phyloP scores from a whole-genome alignment of 2,888 invertebrate species.

The Stenotaenia linearis region DNA sequence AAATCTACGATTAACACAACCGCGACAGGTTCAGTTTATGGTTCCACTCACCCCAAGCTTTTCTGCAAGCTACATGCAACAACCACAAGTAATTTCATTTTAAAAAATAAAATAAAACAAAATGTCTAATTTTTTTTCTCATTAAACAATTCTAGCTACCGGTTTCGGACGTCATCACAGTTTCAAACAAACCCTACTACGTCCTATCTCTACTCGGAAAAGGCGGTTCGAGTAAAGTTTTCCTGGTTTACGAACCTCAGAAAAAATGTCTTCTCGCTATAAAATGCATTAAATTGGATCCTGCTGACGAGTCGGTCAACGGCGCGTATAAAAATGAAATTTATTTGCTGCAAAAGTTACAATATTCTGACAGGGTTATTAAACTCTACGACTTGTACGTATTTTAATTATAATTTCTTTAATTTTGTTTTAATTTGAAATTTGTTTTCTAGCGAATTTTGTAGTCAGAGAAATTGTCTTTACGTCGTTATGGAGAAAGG shows the following conservation, averaged over 20 bases:
- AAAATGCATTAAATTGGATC: constrained; percentile 74
- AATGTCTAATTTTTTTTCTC: background rate
- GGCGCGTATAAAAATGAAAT: constrained; percentile 86
- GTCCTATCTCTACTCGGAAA: constrained; percentile 70
- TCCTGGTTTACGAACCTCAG: constrained; percentile 59
- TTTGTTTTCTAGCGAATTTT: constrained; percentile 61
- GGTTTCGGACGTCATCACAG: constrained; percentile 41
- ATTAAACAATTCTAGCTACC: background rate
- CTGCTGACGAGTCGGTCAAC: constrained; percentile 62
- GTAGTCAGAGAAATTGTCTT: constrained; percentile 58
- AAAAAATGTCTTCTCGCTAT: constrained; percentile 61
- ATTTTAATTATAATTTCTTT: background rate
- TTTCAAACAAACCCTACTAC: constrained; percentile 68
- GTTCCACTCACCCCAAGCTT: background rate
- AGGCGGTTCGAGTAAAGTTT: constrained; percentile 88
- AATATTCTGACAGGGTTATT: constrained; percentile 75
- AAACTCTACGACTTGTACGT: constrained; percentile 81
- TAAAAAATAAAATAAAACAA: background rate
- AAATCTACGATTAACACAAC: background rate
- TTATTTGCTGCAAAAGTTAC: constrained; percentile 68
- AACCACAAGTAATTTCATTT: background rate
- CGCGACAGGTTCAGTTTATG: background rate
- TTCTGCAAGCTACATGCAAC: background rate
- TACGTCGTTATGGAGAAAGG: constrained; percentile 90
- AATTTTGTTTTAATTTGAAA: background rate